Evolutionary conservation across 2,888 invertebrate genomes (phyloP).

Genomic region (Drosophila mettleri): DNA sequence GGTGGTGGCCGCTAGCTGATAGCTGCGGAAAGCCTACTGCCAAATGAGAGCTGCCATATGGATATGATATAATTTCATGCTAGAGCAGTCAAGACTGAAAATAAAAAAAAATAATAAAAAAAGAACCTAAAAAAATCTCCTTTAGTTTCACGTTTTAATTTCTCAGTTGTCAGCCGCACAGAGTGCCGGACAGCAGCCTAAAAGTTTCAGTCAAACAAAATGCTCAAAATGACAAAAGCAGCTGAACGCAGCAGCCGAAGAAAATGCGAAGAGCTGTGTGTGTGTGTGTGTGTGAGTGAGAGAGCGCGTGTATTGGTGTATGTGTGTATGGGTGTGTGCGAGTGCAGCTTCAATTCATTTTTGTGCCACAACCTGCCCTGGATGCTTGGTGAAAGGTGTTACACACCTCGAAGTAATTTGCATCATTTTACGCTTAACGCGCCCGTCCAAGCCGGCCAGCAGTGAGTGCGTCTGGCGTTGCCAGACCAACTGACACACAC

Average conservation of each 20-base stretch:
- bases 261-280: conserved; percentile 26
- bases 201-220: conserved; percentile 46
- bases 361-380: conserved; percentile 23
- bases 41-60: conserved; percentile 42
- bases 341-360: conserved; percentile 50
- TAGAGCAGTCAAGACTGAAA: conserved; percentile 27
- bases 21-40: conserved; percentile 35
- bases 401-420: conserved; percentile 64
- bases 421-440: conserved; percentile 72
- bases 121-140: conserved; percentile 9
- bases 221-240: conserved; percentile 47
- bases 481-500: conserved; percentile 54
- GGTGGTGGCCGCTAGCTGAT: not conserved
- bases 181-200: conserved; percentile 34
- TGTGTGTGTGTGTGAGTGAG: not conserved
- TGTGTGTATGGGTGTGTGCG: conserved; percentile 1
- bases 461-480: conserved; percentile 29
- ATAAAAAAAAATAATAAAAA: not conserved
- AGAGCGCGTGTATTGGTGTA: conserved; percentile 4
- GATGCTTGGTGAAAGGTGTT: conserved; percentile 49
- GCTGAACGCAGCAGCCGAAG: conserved; percentile 23
- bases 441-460: conserved; percentile 37
- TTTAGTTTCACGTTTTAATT: conserved; percentile 54
- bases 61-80: conserved; percentile 55
- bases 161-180: conserved; percentile 54